phyloP scores from a whole-genome alignment of 2,797 vertebrate species.

The Phataginus tetradactyla region DNA sequence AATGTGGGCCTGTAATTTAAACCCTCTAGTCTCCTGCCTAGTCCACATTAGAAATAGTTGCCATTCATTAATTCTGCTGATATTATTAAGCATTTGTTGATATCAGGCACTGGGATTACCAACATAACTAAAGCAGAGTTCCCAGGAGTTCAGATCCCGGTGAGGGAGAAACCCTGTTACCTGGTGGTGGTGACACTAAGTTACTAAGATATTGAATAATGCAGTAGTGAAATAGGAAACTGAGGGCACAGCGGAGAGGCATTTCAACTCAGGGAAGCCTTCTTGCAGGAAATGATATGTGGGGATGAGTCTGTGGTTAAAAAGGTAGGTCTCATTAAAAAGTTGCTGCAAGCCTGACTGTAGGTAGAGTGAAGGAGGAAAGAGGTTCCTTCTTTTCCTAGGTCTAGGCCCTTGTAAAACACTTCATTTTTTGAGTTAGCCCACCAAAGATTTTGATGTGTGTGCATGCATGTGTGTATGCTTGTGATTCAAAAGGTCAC shows the following conservation, averaged over 20 bases:
- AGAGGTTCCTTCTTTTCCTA: neutral
- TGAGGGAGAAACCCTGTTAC: neutral
- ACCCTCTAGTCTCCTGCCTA: neutral
- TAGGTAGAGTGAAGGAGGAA: neutral
- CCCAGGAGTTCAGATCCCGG: neutral
- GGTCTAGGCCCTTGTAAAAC: neutral
- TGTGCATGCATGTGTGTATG: neutral
- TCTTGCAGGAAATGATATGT: neutral
- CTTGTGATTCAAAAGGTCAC: neutral
- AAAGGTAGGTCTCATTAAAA: neutral
- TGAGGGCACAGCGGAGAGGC: neutral
- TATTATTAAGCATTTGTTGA: neutral
- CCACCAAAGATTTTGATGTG: neutral
- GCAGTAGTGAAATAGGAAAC: neutral
- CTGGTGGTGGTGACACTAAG: neutral
- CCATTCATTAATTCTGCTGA: neutral
- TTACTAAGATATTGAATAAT: neutral
- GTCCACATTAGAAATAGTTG: neutral
- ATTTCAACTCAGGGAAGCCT: neutral
- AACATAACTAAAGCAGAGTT: neutral
- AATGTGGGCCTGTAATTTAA: neutral
- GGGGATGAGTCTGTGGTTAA: neutral
- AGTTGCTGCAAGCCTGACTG: neutral
- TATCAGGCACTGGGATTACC: neutral
- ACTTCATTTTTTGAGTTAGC: neutral